Evolutionary conservation across 2,888 invertebrate species (phyloP), one percentile per base, ranked within the genome.

Genomic region (Leucozona laternaria): DNA sequence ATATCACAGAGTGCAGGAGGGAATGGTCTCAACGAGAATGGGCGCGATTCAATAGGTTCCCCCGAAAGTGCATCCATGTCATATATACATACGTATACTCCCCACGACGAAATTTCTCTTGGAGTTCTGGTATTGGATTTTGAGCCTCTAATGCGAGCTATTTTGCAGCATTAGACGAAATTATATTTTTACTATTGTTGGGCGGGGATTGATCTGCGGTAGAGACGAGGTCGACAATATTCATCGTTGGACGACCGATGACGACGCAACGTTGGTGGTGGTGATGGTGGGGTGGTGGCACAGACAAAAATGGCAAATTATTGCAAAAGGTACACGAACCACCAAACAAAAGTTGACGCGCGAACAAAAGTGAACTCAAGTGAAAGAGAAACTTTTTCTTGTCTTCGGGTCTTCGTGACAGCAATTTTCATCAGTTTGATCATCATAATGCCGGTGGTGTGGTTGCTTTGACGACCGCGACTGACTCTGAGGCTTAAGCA

Each of bases 331-430:
- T 81, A 85, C 57, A 85, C 85, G 77, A 85, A 81, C 85, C 45
- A 64, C 85, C 62, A 73, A 78, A 82, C 86, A 86, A 86, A 86
- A 78, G 78, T 75, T 82, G 82, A 82, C 73, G 75, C 86, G 82
- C 81, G 40, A 86, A 86, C 86, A 86, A 86, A 86, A 82, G 86
- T 86, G 78, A 86, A 82, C 82, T 78, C 78, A 82, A 86, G 86
- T 86, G 86, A 86, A 86, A 86, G 86, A 86, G 86, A 86, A 86
- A 86, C 86, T 86, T 78, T 86, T 81, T 82, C 86, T 82, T 75
- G 86, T 78, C 48, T 66, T 79, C 71, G 73, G 15, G 71, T 78
- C 66, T 86, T 86, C 86, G 86, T 86, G 86, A 86, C 86, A 86
- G 86, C 70, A 86, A 86, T 86, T 86, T 86, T 86, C 86, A 86